Conservation (phyloP, 30 jellyfish, hydroid and myxozoan species). For the Turritopsis rubra region DNA sequence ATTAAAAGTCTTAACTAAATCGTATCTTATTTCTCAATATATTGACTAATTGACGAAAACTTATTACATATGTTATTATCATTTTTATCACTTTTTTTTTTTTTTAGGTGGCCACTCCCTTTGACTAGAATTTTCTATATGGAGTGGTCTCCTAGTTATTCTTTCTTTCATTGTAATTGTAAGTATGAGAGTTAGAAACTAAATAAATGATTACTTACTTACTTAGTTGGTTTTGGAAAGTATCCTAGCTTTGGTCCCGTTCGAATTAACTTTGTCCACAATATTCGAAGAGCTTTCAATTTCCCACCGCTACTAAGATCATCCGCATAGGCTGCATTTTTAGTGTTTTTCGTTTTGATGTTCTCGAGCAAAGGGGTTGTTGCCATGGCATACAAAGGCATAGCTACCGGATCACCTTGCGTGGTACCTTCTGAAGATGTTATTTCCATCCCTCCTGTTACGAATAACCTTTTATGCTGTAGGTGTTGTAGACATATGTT, state of each 20-base stretch:
- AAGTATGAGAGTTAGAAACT: too few species aligned
- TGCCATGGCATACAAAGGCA: neutral
- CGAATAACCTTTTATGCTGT: neutral
- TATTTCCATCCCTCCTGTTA: neutral
- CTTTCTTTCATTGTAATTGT: too few species aligned
- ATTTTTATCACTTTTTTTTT: too few species aligned
- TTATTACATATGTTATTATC: too few species aligned
- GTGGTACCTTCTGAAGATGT: neutral
- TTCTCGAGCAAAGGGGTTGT: neutral
- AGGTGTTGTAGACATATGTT: neutral
- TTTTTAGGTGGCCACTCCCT: too few species aligned
- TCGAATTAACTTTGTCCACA: neutral
- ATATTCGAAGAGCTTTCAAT: too few species aligned
- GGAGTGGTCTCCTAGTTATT: too few species aligned
- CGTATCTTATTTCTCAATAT: too few species aligned
- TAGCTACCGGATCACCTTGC: neutral
- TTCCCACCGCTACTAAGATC: neutral
- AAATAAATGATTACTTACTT: too few species aligned
- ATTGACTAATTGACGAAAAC: too few species aligned
- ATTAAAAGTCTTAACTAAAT: too few species aligned
- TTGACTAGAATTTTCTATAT: too few species aligned
- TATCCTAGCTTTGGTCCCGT: neutral
- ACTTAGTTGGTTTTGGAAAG: neutral
- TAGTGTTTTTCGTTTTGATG: neutral
- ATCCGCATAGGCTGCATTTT: neutral